phyloP scores from a whole-genome alignment of 2,113 vertebrate species.

The Plestiodon gilberti region DNA sequence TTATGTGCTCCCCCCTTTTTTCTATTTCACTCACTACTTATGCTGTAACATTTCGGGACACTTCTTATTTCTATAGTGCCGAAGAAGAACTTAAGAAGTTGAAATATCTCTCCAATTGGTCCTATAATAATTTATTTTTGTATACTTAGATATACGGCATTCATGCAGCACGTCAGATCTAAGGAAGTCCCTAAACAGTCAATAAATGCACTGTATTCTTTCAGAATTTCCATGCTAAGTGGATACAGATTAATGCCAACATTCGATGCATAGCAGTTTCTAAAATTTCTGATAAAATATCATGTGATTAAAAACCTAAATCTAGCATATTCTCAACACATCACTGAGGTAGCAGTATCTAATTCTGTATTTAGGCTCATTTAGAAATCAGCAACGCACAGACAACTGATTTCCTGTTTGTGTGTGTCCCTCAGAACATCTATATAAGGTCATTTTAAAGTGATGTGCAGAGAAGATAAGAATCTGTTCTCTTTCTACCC shows the following conservation, averaged over 20 bases:
- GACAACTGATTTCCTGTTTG: constrained; percentile 48
- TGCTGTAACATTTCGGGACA: too few species aligned
- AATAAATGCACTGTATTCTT: too few species aligned
- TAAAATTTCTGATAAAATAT: constrained; percentile 24
- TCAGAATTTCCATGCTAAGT: neutral
- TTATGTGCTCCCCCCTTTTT: too few species aligned
- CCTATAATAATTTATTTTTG: too few species aligned
- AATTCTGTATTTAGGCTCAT: constrained; percentile 60
- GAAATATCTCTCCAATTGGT: neutral
- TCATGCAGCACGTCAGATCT: too few species aligned
- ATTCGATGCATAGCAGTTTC: constrained; percentile 22
- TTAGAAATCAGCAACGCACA: constrained; percentile 46
- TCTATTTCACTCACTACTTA: too few species aligned
- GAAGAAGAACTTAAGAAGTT: neutral
- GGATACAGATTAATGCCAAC: neutral
- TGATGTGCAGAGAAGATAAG: neutral
- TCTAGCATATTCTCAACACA: neutral
- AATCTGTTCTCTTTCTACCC: neutral
- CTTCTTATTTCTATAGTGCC: too few species aligned
- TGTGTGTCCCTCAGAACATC: constrained; percentile 10
- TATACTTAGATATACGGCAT: too few species aligned
- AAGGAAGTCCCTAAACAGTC: too few species aligned
- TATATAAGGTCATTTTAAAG: constrained; percentile 10
- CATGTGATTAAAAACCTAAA: constrained; percentile 15
- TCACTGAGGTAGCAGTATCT: neutral